A percentile compares a stretch with the other conserved stretches of the same genome.
phyloP scores from a whole-genome alignment of 2,113 vertebrate species.

The Ochotona princeps region DNA sequence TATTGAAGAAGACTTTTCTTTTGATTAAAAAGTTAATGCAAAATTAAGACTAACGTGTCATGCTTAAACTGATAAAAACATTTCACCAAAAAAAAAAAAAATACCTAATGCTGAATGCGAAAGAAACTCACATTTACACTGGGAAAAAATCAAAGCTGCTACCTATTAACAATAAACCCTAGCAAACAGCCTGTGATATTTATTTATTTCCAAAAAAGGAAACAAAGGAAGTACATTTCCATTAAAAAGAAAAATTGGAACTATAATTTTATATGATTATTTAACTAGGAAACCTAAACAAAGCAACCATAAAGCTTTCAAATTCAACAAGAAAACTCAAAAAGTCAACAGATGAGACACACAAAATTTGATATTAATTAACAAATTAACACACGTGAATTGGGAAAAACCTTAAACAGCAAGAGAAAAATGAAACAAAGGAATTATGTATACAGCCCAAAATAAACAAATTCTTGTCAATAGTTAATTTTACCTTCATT shows the following conservation, averaged over 20 bases:
- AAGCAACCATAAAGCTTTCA: background rate
- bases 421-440: background rate
- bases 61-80: background rate
- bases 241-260: background rate
- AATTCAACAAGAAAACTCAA: background rate
- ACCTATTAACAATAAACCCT: background rate
- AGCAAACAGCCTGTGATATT: background rate
- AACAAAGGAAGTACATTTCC: background rate
- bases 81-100: background rate
- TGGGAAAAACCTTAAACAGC: background rate
- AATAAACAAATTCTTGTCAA: background rate
- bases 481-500: background rate
- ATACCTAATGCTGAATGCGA: background rate
- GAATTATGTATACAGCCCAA: background rate
- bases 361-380: background rate
- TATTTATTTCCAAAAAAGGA: background rate
- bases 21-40: slow-evolving; percentile 25
- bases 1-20: background rate
- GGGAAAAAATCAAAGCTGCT: background rate
- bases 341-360: background rate
- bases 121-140: background rate
- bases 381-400: too few relatives aligned
- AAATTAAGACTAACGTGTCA: background rate
- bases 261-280: background rate
- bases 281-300: background rate